phyloP scores from a whole-genome alignment of 1,140 invertebrate genomes.

The Philaenus spumarius region DNA sequence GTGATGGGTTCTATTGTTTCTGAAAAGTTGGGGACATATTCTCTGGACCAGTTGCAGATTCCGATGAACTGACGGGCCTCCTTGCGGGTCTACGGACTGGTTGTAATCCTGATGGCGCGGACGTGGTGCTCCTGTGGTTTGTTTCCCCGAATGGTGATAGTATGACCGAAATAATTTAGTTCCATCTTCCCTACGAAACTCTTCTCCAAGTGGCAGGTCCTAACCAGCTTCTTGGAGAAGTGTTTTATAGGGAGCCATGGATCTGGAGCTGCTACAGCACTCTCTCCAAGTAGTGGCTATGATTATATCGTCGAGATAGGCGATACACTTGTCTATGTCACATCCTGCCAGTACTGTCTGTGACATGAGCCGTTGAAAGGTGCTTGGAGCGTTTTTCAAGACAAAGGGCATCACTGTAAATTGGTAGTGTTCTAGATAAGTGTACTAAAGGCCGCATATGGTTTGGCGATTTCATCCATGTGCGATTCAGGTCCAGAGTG shows the following conservation, averaged over 20 bases:
- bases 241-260: slow-evolving; percentile 28
- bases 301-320: slow-evolving; percentile 34
- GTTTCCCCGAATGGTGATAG: slow-evolving; percentile 33
- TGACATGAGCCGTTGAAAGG: slow-evolving; percentile 33
- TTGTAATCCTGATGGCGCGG: slow-evolving; percentile 31
- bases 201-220: slow-evolving; percentile 32
- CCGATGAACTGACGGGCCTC: slow-evolving; percentile 27
- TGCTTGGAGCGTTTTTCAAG: slow-evolving; percentile 30
- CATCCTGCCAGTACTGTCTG: slow-evolving; percentile 10
- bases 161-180: slow-evolving; percentile 35
- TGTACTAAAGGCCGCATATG: slow-evolving; percentile 21
- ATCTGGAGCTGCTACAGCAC: slow-evolving; percentile 25
- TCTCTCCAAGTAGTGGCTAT: slow-evolving; percentile 21
- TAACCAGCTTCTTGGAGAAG: no score
- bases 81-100: slow-evolving; percentile 28
- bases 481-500: slow-evolving; percentile 25
- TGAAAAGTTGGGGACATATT: slow-evolving; percentile 38
- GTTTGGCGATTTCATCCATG: background rate
- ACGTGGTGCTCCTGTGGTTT: slow-evolving; percentile 29
- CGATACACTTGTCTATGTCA: slow-evolving; percentile 13
- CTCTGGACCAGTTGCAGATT: slow-evolving; percentile 32
- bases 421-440: slow-evolving; percentile 30
- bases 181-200: slow-evolving; percentile 33
- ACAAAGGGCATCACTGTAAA: slow-evolving; percentile 37
- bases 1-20: slow-evolving; percentile 27